phyloP scores from a whole-genome alignment of 2,797 vertebrate genomes.

The Premnoplex brunnescens region DNA sequence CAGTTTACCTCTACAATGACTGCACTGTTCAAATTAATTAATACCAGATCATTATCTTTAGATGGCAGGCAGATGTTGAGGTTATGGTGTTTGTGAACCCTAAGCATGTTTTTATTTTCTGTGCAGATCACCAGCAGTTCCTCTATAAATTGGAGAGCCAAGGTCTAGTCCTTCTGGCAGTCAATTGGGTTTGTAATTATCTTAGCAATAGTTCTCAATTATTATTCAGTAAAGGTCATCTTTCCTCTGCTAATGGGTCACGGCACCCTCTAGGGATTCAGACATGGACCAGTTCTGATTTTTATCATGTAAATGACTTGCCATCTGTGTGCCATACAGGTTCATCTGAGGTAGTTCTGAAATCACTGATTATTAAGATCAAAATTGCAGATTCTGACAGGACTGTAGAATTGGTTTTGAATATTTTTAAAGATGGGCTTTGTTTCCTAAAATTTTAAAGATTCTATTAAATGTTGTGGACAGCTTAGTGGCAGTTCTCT shows the following conservation, averaged over 20 bases:
- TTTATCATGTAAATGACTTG: slow-evolving; percentile 70
- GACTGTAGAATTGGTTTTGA: background rate
- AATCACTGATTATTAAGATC: slow-evolving; percentile 40
- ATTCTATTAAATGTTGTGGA: background rate
- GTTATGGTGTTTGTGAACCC: slow-evolving; percentile 73
- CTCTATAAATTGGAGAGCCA: slow-evolving; percentile 69
- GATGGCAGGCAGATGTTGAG: slow-evolving; percentile 75
- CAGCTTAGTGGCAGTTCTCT: background rate
- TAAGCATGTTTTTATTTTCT: slow-evolving; percentile 46
- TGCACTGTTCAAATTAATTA: slow-evolving; percentile 74
- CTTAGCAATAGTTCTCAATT: slow-evolving; percentile 77
- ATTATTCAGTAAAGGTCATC: slow-evolving; percentile 73
- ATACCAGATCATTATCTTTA: slow-evolving; percentile 73
- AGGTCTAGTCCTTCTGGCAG: slow-evolving; percentile 71
- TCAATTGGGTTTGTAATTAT: slow-evolving; percentile 79
- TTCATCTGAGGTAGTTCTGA: slow-evolving; percentile 51
- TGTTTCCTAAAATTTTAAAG: background rate
- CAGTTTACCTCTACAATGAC: slow-evolving; percentile 34
- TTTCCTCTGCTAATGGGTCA: slow-evolving; percentile 72
- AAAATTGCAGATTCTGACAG: slow-evolving; percentile 18
- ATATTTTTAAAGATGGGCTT: background rate
- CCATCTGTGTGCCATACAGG: slow-evolving; percentile 67
- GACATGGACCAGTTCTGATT: slow-evolving; percentile 56
- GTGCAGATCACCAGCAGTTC: slow-evolving; percentile 63
- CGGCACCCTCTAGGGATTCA: slow-evolving; percentile 42